Base-by-base conservation (phyloP, 2,113 vertebrate species). In the Aldabrachelys gigantea region DNA sequence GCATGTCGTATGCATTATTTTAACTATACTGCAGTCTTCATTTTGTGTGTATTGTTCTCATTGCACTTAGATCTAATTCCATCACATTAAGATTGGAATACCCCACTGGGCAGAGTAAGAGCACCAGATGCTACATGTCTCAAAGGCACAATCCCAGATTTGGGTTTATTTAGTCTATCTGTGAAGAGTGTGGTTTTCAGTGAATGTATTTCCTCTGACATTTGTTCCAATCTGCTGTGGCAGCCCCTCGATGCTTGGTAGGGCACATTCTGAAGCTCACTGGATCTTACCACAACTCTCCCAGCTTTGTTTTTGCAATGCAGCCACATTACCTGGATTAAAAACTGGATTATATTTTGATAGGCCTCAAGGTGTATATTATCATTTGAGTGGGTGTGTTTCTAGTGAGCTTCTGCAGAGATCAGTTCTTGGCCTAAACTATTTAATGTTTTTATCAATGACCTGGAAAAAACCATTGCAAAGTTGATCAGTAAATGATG, bases 401-500 rank as follows among this genome's bases (percentile, higher is more conserved):
- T 95, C 85, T 83, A 69, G 59, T 91, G 78, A 12, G 76, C 41
- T 95, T 83, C 80, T 78, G 75, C 12, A 29, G 41, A 16, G 75
- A 78, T 78, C 41, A 44, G 24, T 47, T 47, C 41, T 96, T 90
- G 79, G 81, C 79, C 27, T 89, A 80, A 80, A 80, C 82, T 95
- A 10, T 94, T 96, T 93, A 95, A 97, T 84, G 92, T 90, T 83
- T 82, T 95, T 96, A 97, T 97, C 94, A 90, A 93, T 97, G 94
- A 95, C 91, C 91, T 0, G 3, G 38, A 16, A 27, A 85, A 5
- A 53, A 27, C 38, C 52, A 90, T 87, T 29, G 76, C 94, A 95
- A 85, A 57, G 27, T 88, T 96, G 96, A 91, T 85, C 95, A 89
- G 93, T 87, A 80, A 95, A 96, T 91, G 94, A 85, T 93, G 96